These are phyloP conservation scores for Vombatus ursinus DNA, from an alignment of 2,113 vertebrate genomes.

Conservation along the genomic window DNA sequence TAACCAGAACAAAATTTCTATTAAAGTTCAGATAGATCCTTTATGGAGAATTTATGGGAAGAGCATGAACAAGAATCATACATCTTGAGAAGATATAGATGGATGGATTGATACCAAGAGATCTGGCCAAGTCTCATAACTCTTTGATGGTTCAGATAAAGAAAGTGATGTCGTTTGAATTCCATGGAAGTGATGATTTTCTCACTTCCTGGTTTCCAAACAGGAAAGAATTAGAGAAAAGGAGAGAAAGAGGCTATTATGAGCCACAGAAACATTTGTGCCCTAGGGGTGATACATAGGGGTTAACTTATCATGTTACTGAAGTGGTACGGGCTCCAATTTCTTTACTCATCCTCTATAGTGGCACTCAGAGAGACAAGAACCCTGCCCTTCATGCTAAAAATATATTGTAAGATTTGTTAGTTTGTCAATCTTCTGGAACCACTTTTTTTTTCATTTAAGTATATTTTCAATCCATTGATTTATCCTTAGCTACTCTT, in stretches of 20 bases:
- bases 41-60: neutral
- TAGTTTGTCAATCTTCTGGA: neutral
- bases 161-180: neutral
- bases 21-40: neutral
- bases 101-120: neutral
- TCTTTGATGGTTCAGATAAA: neutral
- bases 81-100: neutral
- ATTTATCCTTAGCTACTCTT: constrained; percentile 54
- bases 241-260: neutral
- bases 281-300: neutral
- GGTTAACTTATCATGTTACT: neutral
- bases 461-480: constrained; percentile 47
- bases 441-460: neutral
- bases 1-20: neutral
- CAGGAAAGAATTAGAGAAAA: neutral
- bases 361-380: neutral
- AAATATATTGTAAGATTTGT: neutral
- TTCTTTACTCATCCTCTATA: neutral
- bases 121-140: neutral
- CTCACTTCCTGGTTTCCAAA: neutral
- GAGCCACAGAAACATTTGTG: neutral
- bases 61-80: neutral
- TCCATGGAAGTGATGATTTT: neutral
- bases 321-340: neutral
- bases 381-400: neutral